Conservation (phyloP, 2,888 invertebrate species). For the Masnerella sp. region DNA sequence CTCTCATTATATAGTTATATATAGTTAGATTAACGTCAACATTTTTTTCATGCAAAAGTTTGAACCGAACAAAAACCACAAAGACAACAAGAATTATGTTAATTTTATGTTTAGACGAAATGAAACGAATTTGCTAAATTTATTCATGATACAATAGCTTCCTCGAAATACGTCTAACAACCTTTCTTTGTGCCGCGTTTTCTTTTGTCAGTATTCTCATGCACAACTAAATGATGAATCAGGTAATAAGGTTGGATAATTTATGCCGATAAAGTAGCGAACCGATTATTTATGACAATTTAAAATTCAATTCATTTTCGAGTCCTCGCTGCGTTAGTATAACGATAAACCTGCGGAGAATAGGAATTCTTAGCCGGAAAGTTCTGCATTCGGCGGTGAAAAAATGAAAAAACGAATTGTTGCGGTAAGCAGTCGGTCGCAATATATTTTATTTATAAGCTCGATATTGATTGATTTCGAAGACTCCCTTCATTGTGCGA, state of each 20-base stretch:
- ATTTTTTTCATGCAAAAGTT: too few species aligned
- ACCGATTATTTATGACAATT: constrained; percentile 24
- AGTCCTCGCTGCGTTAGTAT: constrained; percentile 40
- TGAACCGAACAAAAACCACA: too few species aligned
- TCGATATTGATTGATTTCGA: constrained; percentile 60
- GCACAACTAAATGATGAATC: constrained; percentile 19
- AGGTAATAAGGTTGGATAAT: constrained; percentile 6
- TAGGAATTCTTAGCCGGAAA: constrained; percentile 36
- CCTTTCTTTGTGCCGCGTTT: too few species aligned
- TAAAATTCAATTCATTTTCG: constrained; percentile 42
- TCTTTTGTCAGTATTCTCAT: too few species aligned
- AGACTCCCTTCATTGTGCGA: constrained; percentile 29
- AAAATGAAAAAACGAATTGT: constrained; percentile 43
- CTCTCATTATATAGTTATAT: too few species aligned
- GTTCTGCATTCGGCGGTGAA: too few species aligned
- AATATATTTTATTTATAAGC: constrained; percentile 64
- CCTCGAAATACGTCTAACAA: too few species aligned
- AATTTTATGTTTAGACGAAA: too few species aligned
- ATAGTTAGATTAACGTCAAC: too few species aligned
- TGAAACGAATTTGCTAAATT: too few species aligned
- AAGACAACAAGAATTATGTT: too few species aligned
- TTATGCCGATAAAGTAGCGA: constrained; percentile 6
- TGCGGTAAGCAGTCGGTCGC: constrained; percentile 27
- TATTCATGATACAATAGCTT: too few species aligned
- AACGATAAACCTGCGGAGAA: constrained; percentile 45